Evolutionary conservation across 2,888 invertebrate genomes (phyloP).

Genomic region (Phania funesta): DNA sequence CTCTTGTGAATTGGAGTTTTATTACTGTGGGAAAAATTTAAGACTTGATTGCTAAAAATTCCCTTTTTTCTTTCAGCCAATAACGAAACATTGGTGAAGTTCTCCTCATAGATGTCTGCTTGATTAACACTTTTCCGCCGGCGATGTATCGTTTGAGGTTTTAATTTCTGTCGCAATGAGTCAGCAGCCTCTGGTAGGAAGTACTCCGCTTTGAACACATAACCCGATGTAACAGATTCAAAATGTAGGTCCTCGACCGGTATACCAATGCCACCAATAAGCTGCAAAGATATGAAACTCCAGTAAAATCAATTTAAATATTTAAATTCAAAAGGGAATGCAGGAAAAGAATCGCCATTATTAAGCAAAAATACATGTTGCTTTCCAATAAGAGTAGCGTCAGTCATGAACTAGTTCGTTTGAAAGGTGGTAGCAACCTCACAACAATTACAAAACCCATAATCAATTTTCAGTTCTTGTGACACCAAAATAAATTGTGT

Average conservation of each 20-base stretch:
- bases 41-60: not conserved
- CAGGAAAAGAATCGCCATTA: no score
- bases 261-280: constrained; percentile 76
- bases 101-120: not conserved
- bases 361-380: no score
- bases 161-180: constrained; percentile 73
- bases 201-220: constrained; percentile 75
- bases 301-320: not conserved
- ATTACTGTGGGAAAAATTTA: not conserved
- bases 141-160: constrained; percentile 73
- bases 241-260: constrained; percentile 73
- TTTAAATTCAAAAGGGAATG: no score
- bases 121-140: constrained; percentile 66
- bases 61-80: not conserved
- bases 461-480: no score
- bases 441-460: no score
- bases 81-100: not conserved
- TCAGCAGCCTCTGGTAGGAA: constrained; percentile 74
- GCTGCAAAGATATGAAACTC: constrained; percentile 58
- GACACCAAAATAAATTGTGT: no score
- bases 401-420: no score
- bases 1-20: not conserved
- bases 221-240: constrained; percentile 75
- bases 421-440: no score
- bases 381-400: no score